A percentile compares a stretch with the other conserved stretches of the same genome.
Conservation (phyloP, 2,113 vertebrate genomes). For the Trogon surrucura region DNA sequence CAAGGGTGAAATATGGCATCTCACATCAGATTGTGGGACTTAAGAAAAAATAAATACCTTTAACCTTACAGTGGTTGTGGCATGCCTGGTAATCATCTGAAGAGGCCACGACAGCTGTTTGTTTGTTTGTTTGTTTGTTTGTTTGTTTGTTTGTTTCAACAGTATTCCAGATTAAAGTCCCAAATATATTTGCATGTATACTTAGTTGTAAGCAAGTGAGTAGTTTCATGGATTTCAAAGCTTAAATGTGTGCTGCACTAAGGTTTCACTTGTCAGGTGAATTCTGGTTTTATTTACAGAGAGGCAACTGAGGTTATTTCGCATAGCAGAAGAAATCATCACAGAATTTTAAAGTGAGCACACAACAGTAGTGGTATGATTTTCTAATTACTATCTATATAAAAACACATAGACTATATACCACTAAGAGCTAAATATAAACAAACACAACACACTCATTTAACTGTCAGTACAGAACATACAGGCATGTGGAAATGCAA, state of each 20-base stretch:
- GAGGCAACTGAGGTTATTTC: background rate
- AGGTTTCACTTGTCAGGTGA: background rate
- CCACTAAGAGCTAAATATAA: background rate
- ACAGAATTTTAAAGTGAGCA: background rate
- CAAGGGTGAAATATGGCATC: background rate
- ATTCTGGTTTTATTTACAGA: background rate
- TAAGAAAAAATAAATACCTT: slow-evolving; percentile 11
- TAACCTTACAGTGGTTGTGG: slow-evolving; percentile 26
- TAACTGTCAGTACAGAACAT: background rate
- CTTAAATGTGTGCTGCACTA: background rate
- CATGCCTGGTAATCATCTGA: slow-evolving; percentile 47
- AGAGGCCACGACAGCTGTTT: slow-evolving; percentile 46
- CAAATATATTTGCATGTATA: background rate
- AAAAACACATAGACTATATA: background rate
- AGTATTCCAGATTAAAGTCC: slow-evolving; percentile 39
- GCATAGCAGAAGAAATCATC: background rate
- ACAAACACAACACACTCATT: background rate
- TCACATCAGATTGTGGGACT: background rate
- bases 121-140: slow-evolving; percentile 17
- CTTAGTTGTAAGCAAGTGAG: background rate
- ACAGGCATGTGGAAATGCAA: background rate
- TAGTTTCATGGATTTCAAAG: background rate
- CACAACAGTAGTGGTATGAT: background rate
- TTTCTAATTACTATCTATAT: background rate
- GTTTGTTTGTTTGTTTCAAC: slow-evolving; percentile 13